These are phyloP conservation scores for Pimephales promelas DNA, from an alignment of 2,113 vertebrate species.

Conservation along the genomic window DNA sequence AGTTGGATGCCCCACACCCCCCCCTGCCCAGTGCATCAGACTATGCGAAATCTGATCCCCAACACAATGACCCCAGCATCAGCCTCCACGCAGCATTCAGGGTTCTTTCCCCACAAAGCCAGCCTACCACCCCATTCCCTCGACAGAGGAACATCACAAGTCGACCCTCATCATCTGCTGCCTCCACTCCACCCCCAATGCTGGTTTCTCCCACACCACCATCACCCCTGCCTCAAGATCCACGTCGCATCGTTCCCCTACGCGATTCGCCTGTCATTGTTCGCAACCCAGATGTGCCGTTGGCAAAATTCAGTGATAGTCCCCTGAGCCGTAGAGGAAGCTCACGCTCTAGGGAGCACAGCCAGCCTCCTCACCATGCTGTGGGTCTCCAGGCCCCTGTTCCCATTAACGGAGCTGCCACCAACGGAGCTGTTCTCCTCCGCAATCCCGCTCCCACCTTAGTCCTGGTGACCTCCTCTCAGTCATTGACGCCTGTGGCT, in stretches of 20 bases:
- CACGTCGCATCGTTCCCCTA: constrained; percentile 84
- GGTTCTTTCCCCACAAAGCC: constrained; percentile 83
- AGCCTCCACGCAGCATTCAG: constrained; percentile 75
- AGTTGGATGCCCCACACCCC: constrained; percentile 74
- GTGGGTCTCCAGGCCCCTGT: constrained; percentile 84
- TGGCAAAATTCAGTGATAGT: constrained; percentile 84
- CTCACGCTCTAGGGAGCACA: constrained; percentile 70
- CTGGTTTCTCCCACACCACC: constrained; percentile 81
- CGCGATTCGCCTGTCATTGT: constrained; percentile 91
- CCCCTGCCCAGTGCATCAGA: constrained; percentile 63
- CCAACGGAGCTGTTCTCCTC: constrained; percentile 74
- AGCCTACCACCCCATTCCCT: constrained; percentile 75
- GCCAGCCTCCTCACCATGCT: constrained; percentile 65
- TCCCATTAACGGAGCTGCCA: constrained; percentile 84
- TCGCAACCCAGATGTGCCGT: constrained; percentile 88
- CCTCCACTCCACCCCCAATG: constrained; percentile 81
- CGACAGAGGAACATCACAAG: constrained; percentile 75
- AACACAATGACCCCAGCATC: constrained; percentile 63
- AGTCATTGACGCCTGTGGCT: constrained; percentile 72
- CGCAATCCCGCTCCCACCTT: constrained; percentile 72
- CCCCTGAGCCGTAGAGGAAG: constrained; percentile 67
- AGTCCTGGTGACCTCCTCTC: constrained; percentile 71
- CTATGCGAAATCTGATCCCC: constrained; percentile 71
- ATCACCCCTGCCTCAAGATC: constrained; percentile 82
- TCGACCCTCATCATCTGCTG: constrained; percentile 75